phyloP scores from a whole-genome alignment of 2,113 vertebrate species.

The Macquaria ambigua region DNA sequence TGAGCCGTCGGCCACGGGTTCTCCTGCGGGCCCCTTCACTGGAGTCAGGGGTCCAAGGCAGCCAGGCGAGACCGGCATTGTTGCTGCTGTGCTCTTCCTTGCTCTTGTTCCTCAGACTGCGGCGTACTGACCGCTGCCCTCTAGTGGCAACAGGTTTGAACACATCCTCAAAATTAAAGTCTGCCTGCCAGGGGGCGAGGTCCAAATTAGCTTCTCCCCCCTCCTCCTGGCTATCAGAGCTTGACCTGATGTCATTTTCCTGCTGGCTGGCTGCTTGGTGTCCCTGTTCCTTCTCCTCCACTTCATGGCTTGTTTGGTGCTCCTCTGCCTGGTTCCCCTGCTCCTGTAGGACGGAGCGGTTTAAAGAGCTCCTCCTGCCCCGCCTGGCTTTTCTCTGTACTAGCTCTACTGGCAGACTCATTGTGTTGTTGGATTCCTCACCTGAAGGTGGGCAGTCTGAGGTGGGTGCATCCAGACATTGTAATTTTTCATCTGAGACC shows the following conservation, averaged over 20 bases:
- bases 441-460: neutral
- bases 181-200: constrained; percentile 75
- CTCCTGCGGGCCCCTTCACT: constrained; percentile 55
- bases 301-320: constrained; percentile 19
- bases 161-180: constrained; percentile 83
- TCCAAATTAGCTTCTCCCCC: neutral
- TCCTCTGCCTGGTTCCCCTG: neutral
- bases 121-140: constrained; percentile 79
- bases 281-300: neutral
- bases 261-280: neutral
- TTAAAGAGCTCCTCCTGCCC: constrained; percentile 24
- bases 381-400: neutral
- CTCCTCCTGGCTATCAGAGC: constrained; percentile 18
- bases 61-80: constrained; percentile 79
- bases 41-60: constrained; percentile 72
- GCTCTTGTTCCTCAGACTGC: constrained; percentile 83
- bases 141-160: constrained; percentile 73
- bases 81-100: neutral
- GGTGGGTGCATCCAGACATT: neutral
- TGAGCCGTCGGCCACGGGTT: constrained; percentile 45
- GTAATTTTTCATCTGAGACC: constrained; percentile 5
- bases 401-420: neutral
- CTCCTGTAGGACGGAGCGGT: neutral
- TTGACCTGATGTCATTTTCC: constrained; percentile 6
- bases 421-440: neutral